Evolutionary conservation across 2,888 invertebrate genomes (phyloP).

Genomic region (Pseudanteris insignis): DNA sequence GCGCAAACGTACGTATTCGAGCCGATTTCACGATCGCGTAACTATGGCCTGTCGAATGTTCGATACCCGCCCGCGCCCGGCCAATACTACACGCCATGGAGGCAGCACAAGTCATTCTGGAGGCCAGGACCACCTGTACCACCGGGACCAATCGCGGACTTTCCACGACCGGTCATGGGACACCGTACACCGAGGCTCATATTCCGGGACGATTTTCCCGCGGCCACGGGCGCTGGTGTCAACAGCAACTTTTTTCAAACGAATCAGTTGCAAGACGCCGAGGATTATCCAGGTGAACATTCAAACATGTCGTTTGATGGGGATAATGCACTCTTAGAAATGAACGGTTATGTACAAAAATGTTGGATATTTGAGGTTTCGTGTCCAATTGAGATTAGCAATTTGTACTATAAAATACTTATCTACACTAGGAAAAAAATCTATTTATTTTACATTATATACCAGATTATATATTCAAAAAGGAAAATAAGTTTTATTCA

Average conservation of each 20-base stretch:
- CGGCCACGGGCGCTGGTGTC: slow-evolving; percentile 51
- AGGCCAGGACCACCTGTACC: slow-evolving; percentile 45
- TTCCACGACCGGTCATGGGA: slow-evolving; percentile 59
- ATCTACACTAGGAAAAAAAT: too few species aligned
- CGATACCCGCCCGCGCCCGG: slow-evolving; percentile 49
- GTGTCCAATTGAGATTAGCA: too few species aligned
- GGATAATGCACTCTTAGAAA: too few species aligned
- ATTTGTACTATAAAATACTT: too few species aligned
- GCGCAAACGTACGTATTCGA: slow-evolving; percentile 53
- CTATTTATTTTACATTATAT: too few species aligned
- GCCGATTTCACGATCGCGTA: slow-evolving; percentile 47
- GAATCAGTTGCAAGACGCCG: slow-evolving; percentile 61
- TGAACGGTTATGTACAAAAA: too few species aligned
- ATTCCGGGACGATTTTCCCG: slow-evolving; percentile 62
- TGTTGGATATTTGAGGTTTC: too few species aligned
- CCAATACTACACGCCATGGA: slow-evolving; percentile 53
- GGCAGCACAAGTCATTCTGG: slow-evolving; percentile 62
- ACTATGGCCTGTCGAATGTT: slow-evolving; percentile 38
- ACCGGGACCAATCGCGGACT: slow-evolving; percentile 36
- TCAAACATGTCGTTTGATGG: too few species aligned
- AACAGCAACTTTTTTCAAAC: slow-evolving; percentile 59
- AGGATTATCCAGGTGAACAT: slow-evolving; percentile 59
- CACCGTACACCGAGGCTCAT: slow-evolving; percentile 62
- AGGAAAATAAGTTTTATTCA: neutral
- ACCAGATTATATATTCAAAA: too few species aligned